These are phyloP conservation scores for Euplexia lucipara DNA, from an alignment of 2,888 invertebrate genomes.

Conservation along the genomic window DNA sequence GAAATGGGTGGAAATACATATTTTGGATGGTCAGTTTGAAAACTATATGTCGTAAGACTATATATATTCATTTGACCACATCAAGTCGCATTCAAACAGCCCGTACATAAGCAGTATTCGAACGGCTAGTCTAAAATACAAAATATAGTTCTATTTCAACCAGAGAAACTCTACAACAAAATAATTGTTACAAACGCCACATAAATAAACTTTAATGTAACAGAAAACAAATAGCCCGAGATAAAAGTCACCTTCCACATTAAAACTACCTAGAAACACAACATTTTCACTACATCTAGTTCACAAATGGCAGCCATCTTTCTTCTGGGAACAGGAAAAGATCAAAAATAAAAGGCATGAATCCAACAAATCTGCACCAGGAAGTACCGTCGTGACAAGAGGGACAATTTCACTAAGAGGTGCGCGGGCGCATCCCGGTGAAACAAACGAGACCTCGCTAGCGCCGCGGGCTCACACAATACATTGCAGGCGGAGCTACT, in stretches of 20 bases:
- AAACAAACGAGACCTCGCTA: constrained; percentile 54
- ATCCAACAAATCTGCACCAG: constrained; percentile 71
- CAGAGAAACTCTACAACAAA: constrained; percentile 3
- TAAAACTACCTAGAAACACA: constrained; percentile 24
- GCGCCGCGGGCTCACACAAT: constrained; percentile 53
- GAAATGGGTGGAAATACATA: too few relatives aligned
- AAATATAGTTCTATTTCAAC: neutral
- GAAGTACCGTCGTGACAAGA: constrained; percentile 72
- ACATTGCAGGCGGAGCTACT: constrained; percentile 35
- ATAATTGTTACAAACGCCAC: constrained; percentile 38
- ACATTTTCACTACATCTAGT: constrained; percentile 42
- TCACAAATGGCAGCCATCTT: constrained; percentile 46
- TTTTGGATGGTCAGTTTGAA: too few relatives aligned
- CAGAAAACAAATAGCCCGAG: constrained; percentile 39
- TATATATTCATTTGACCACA: neutral
- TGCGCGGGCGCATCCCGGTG: constrained; percentile 65
- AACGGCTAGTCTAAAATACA: neutral
- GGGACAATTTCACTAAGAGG: constrained; percentile 70
- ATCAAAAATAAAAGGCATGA: constrained; percentile 63
- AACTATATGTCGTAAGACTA: too few relatives aligned
- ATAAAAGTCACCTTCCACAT: constrained; percentile 46
- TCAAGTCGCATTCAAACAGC: neutral
- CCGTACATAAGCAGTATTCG: neutral
- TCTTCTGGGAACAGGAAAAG: constrained; percentile 45
- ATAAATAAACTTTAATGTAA: constrained; percentile 40